These are phyloP conservation scores for Pachliopta kotzebuea DNA, from an alignment of 2,888 invertebrate genomes.

Conservation along the genomic window DNA sequence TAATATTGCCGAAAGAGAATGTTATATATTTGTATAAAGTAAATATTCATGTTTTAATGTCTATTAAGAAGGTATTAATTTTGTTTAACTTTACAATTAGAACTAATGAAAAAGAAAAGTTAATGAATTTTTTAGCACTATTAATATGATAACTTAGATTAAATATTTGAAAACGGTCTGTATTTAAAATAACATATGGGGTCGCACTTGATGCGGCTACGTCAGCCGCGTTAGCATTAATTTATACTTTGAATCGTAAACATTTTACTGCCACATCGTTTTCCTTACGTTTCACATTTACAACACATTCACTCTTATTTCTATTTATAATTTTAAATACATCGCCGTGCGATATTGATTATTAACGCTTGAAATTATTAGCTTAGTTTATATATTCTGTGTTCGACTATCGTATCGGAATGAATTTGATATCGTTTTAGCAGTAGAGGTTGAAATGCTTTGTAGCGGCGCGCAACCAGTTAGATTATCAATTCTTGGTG, in stretches of 20 bases:
- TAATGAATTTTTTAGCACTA: too few species aligned
- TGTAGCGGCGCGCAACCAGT: slow-evolving; percentile 45
- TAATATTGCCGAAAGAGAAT: too few species aligned
- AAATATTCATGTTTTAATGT: too few species aligned
- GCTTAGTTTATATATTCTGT: slow-evolving; percentile 31
- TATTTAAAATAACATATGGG: slow-evolving; percentile 14
- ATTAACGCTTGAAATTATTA: slow-evolving; percentile 33
- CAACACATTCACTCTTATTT: slow-evolving; percentile 38
- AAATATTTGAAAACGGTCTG: background rate
- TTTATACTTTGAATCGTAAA: slow-evolving; percentile 65
- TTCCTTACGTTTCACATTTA: slow-evolving; percentile 46
- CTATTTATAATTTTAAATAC: slow-evolving; percentile 34
- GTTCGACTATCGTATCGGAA: background rate
- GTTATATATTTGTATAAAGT: too few species aligned
- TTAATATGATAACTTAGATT: too few species aligned
- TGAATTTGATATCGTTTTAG: slow-evolving; percentile 2
- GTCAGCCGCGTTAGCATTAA: slow-evolving; percentile 57
- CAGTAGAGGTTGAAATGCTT: slow-evolving; percentile 37
- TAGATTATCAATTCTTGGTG: slow-evolving; percentile 57
- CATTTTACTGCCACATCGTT: slow-evolving; percentile 55
- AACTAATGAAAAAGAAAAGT: too few species aligned
- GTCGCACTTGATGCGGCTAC: slow-evolving; percentile 44
- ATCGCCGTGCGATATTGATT: slow-evolving; percentile 13
- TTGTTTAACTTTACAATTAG: too few species aligned
- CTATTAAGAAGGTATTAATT: too few species aligned